phyloP scores from a whole-genome alignment of 2,113 vertebrate genomes.

The Cyanoliseus patagonus region DNA sequence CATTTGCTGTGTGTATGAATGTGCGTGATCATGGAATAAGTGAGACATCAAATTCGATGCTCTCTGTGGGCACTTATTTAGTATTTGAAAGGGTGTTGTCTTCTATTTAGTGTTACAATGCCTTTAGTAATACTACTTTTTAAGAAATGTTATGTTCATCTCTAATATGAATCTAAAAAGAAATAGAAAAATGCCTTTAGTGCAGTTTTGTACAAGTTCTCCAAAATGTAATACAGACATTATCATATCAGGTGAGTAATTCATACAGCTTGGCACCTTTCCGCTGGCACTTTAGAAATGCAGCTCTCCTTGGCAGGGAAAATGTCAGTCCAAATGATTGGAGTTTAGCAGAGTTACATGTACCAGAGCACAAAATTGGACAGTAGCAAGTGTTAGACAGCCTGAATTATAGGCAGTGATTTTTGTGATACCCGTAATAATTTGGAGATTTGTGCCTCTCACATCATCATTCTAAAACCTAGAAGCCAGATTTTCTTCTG shows the following conservation, averaged over 20 bases:
- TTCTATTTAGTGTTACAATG: background rate
- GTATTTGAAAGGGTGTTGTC: background rate
- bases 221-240: conserved; percentile 14
- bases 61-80: background rate
- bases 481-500: background rate
- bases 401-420: background rate
- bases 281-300: conserved; percentile 23
- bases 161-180: background rate
- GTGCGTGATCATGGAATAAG: background rate
- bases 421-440: background rate
- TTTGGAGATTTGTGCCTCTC: background rate
- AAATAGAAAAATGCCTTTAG: background rate
- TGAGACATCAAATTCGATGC: background rate
- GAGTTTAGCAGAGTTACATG: background rate
- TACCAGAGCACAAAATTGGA: background rate
- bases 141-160: background rate
- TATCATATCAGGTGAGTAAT: conserved; percentile 41
- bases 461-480: background rate
- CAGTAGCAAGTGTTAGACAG: background rate
- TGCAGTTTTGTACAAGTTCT: background rate
- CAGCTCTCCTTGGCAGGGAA: conserved; percentile 15
- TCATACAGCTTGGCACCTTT: conserved; percentile 26
- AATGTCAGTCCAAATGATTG: background rate
- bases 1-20: background rate
- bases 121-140: conserved; percentile 12